A percentile compares a stretch with the other conserved stretches of the same genome.
Conservation (phyloP, 2,797 vertebrate genomes). For the Nannoperca australis region DNA sequence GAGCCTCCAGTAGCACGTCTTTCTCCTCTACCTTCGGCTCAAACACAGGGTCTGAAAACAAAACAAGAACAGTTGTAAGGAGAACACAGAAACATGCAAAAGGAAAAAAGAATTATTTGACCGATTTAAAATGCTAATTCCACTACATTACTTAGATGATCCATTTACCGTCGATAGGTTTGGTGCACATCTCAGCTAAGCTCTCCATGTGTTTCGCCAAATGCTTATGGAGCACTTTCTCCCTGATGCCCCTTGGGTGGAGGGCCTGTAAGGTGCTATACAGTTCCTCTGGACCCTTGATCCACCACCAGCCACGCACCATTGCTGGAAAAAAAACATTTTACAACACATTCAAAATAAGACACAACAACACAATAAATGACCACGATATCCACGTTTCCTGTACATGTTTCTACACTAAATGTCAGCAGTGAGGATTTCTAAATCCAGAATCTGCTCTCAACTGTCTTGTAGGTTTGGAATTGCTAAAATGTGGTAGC, state of each 20-base stretch:
- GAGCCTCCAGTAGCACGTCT: conserved; percentile 80
- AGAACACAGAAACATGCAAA: not conserved
- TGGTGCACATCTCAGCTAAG: conserved; percentile 90
- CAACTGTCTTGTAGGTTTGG: not conserved
- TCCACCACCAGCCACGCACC: conserved; percentile 96
- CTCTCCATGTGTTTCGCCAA: conserved; percentile 95
- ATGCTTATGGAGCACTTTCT: conserved; percentile 95
- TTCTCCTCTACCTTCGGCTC: conserved; percentile 79
- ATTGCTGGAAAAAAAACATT: conserved; percentile 84
- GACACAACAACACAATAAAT: not conserved
- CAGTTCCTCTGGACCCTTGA: conserved; percentile 90
- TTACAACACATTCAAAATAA: not conserved
- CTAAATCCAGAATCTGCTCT: not conserved
- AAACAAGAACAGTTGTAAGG: not conserved
- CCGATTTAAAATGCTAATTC: not conserved
- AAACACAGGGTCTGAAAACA: conserved; percentile 89
- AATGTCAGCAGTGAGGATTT: not conserved
- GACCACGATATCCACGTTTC: not conserved
- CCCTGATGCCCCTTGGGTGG: conserved; percentile 92
- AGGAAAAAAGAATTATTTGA: not conserved
- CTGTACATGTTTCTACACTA: not conserved
- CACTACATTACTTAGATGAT: not conserved
- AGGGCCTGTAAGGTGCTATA: conserved; percentile 88
- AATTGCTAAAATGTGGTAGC: not conserved
- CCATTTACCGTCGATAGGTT: conserved; percentile 76